phyloP scores from a whole-genome alignment of 2,888 invertebrate genomes.

The Synergus umbraculus region DNA sequence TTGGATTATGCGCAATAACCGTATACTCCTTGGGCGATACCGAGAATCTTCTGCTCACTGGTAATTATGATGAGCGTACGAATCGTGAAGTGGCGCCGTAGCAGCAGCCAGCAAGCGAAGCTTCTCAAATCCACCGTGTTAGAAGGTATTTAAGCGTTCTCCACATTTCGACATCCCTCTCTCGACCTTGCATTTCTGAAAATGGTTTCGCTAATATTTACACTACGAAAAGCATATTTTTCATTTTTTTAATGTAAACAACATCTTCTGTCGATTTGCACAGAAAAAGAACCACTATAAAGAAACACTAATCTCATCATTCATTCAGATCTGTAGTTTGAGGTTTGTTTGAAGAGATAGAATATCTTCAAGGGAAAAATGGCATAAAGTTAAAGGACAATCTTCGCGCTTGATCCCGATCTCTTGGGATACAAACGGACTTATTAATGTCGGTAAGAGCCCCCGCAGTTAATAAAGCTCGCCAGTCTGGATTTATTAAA shows the following conservation, averaged over 20 bases:
- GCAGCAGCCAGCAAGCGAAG: slow-evolving; percentile 35
- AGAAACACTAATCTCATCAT: not conserved
- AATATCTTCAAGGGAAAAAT: not conserved
- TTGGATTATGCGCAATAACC: slow-evolving; percentile 48
- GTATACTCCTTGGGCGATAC: slow-evolving; percentile 47
- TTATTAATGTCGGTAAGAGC: slow-evolving; percentile 63
- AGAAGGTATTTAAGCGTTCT: slow-evolving; percentile 9
- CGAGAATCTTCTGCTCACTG: slow-evolving; percentile 43
- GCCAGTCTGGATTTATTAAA: slow-evolving; percentile 69
- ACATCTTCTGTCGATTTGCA: no score
- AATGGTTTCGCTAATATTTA: not conserved
- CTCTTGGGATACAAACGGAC: slow-evolving; percentile 26
- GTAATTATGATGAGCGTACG: slow-evolving; percentile 49
- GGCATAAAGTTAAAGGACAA: not conserved
- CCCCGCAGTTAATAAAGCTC: slow-evolving; percentile 67
- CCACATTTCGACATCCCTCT: not conserved
- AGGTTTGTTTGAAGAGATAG: not conserved
- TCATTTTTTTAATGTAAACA: not conserved
- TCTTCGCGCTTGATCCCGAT: not conserved
- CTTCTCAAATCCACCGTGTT: not conserved
- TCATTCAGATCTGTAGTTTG: not conserved
- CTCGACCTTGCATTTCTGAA: not conserved
- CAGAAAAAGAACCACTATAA: not conserved
- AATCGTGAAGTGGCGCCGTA: slow-evolving; percentile 44
- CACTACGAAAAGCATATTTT: not conserved